Evolutionary conservation across 2,888 invertebrate species (phyloP), one percentile per base, ranked within the genome.

Genomic region (Villa cingulata): DNA sequence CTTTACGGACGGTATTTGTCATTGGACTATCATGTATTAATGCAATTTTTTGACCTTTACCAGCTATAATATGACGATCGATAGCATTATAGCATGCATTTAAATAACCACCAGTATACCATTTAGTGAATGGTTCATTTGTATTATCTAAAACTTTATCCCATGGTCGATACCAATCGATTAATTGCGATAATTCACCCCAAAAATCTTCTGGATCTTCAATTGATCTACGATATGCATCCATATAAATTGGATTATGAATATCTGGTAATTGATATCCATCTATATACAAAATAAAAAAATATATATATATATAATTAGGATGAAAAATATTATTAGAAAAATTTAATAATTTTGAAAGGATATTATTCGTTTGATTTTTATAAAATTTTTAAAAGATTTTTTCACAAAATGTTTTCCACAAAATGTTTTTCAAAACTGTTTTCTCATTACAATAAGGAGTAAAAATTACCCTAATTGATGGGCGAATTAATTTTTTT

Each of bases 81-180:
- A 95, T 73, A 0, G 91, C 87, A 66, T 95, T 95, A 73, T 91
- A 84, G 60, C 92, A 91, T 0, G 91, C 90, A 58, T 92, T 95
- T 63, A 94, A 65, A 66, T 91, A 84, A 1, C 94, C 95, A 1
- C 90, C 94, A 27, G 62, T 60, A 67, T 72, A 91, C 92, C 94
- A 94, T 76, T 86, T 86, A 1, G 89, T 87, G 60, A 90, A 90
- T 0, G 92, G 92, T 43, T 82, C 78, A 57, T 84, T 80, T 18
- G 78, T 78, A 61, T 90, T 79, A 60, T 94, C 92, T 53, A 94
- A 61, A 1, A 94, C 88, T 61, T 75, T 78, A 37, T 82, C 75
- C 88, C 89, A 94, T 1, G 84, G 83, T 55, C 82, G 86, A 41
- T 78, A 78, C 94, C 94, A 94, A 43, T 80, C 77, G 15, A 92